Base-by-base conservation (phyloP, 2,888 invertebrate species). In the Deilephila porcellus region DNA sequence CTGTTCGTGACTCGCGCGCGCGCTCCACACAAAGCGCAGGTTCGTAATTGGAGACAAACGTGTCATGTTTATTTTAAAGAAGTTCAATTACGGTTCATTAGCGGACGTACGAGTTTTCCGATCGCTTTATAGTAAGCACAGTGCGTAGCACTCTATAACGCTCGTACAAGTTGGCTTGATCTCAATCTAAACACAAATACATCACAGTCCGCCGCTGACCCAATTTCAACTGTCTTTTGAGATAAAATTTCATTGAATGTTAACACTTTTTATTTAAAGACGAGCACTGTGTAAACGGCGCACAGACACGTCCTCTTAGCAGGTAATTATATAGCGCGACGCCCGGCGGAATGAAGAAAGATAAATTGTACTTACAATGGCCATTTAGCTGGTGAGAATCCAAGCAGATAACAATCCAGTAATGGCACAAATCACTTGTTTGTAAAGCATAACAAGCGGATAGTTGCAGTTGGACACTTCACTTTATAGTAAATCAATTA, bases 361-460 rank as follows among this genome's bases (percentile, higher is more conserved):
- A 56, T 71, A 20, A 64, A 25, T 73, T 72, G 72, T 86, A 93
- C 93, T 93, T 85, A 93, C 93, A 86, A 83, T 86, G 79, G 87
- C 90, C 92, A 93, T 93, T 88, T 85, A 89, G 87, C 80, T 85
- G 87, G 80, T 83, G 81, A 77, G 81, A 89, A 89, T 91, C 92
- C 91, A 87, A 91, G 84, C 83, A 82, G 81, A 83, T 82, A 86
- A 89, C 88, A 93, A 93, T 93, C 92, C 93, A 90, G 88, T 86
- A 87, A 85, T 81, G 82, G 83, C 92, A 93, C 92, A 87, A 86
- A 87, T 89, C 92, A 93, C 91, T 91, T 88, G 84, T 86, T 86
- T 85, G 83, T 79, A 81, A 82, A 85, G 81, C 89, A 91, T 86
- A 86, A 88, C 86, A 88, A 87, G 88, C 82, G 78, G 78, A 85